These are phyloP conservation scores for Andrena cerasifolii DNA, from an alignment of 1,140 invertebrate genomes.

Conservation along the genomic window DNA sequence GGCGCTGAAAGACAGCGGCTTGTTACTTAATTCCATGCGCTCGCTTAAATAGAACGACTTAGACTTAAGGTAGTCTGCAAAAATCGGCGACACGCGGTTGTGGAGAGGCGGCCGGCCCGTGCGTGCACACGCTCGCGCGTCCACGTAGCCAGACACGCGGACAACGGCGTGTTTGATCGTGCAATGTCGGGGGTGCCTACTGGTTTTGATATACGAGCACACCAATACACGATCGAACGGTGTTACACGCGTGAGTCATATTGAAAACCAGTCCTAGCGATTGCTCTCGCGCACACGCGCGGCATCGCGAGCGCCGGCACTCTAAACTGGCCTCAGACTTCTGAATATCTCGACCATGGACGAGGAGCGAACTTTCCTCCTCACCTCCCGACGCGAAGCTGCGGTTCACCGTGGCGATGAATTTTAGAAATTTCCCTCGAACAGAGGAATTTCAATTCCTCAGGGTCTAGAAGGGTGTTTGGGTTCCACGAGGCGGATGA, in stretches of 20 bases:
- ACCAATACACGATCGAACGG: constrained; percentile 75
- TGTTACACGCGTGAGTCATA: constrained; percentile 78
- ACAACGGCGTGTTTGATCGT: constrained; percentile 68
- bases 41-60: constrained; percentile 79
- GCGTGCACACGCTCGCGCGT: constrained; percentile 25
- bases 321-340: constrained; percentile 50
- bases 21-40: constrained; percentile 78
- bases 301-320: constrained; percentile 6
- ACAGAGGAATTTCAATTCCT: too few species aligned
- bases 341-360: constrained; percentile 65
- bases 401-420: too few species aligned
- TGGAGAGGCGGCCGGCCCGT: constrained; percentile 44
- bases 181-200: constrained; percentile 80
- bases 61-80: constrained; percentile 77
- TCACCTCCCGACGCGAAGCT: too few species aligned
- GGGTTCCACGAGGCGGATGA: too few species aligned
- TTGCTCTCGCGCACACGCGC: constrained; percentile 45
- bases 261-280: constrained; percentile 76
- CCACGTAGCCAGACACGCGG: constrained; percentile 9
- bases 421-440: too few species aligned
- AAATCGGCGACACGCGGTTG: constrained; percentile 74
- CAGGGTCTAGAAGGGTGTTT: too few species aligned
- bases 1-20: constrained; percentile 76
- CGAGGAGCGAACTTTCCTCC: constrained; percentile 19
- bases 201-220: constrained; percentile 82